Conservation (phyloP, 92 coral and sea anemone genomes). For the Heteractis magnifica region DNA sequence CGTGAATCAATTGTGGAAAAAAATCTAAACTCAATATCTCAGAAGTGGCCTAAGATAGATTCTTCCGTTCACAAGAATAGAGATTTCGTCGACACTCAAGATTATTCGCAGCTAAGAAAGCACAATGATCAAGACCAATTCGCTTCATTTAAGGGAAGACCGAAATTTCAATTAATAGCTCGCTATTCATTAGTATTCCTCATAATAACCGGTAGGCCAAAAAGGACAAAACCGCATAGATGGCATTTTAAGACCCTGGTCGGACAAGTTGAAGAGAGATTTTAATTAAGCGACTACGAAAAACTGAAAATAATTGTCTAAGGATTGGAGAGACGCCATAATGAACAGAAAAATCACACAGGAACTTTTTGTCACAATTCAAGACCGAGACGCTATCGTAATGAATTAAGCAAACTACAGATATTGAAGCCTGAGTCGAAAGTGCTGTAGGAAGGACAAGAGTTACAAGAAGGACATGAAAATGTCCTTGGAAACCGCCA, state of each 20-base stretch:
- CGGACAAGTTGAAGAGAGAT: neutral
- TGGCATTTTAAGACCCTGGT: neutral
- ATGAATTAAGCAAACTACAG: neutral
- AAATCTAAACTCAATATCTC: neutral
- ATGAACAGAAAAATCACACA: neutral
- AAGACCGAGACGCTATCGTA: neutral
- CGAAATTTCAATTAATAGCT: neutral
- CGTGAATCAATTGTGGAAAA: neutral
- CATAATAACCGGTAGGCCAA: neutral
- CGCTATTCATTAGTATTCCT: neutral
- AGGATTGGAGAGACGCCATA: slow-evolving; percentile 8
- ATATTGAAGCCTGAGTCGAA: neutral
- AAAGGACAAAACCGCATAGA: neutral
- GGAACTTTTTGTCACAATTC: neutral
- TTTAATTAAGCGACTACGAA: slow-evolving; percentile 10
- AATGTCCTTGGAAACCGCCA: too few relatives aligned
- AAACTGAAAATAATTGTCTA: slow-evolving; percentile 17
- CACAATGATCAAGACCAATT: neutral
- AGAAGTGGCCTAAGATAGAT: neutral
- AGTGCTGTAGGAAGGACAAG: neutral
- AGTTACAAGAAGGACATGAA: too few relatives aligned
- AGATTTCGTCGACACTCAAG: neutral
- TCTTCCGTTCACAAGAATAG: slow-evolving; percentile 4
- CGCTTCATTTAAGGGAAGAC: neutral
- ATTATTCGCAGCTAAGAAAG: neutral